These are phyloP conservation scores for Spisula subtruncata DNA, from an alignment of 2,888 invertebrate species.

Conservation along the genomic window DNA sequence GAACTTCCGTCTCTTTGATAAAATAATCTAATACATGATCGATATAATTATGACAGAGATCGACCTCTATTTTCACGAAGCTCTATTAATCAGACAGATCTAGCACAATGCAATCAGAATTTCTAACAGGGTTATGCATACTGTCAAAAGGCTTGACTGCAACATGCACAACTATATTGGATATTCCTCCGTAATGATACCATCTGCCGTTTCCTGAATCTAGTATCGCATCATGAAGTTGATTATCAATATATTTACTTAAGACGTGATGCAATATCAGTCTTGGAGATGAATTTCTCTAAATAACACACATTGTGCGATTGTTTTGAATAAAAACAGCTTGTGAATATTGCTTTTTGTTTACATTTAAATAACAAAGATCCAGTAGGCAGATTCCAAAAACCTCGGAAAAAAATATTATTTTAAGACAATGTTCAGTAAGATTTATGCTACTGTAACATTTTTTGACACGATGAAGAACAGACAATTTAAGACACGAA, in stretches of 20 bases:
- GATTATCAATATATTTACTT: neutral
- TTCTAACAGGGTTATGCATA: neutral
- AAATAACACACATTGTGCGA: too few relatives aligned
- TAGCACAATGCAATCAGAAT: neutral
- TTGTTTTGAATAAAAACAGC: too few relatives aligned
- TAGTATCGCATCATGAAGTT: neutral
- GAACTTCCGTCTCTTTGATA: neutral
- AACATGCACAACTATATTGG: neutral
- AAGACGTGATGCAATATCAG: too few relatives aligned
- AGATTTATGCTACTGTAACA: too few relatives aligned
- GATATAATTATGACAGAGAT: neutral
- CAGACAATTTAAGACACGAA: too few relatives aligned
- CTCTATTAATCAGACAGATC: neutral
- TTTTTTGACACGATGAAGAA: too few relatives aligned
- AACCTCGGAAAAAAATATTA: too few relatives aligned
- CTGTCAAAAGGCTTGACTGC: neutral
- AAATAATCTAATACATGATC: neutral
- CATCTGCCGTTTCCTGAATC: neutral
- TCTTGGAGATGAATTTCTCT: too few relatives aligned
- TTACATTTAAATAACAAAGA: too few relatives aligned
- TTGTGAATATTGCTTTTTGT: too few relatives aligned
- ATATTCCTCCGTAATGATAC: neutral
- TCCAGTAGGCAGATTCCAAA: too few relatives aligned
- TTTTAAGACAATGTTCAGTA: too few relatives aligned
- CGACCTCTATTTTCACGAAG: conserved; percentile 7